Evolutionary conservation across 2,797 vertebrate genomes (phyloP), one percentile per base, ranked within the genome.

Genomic region (Micromesistius poutassou): DNA sequence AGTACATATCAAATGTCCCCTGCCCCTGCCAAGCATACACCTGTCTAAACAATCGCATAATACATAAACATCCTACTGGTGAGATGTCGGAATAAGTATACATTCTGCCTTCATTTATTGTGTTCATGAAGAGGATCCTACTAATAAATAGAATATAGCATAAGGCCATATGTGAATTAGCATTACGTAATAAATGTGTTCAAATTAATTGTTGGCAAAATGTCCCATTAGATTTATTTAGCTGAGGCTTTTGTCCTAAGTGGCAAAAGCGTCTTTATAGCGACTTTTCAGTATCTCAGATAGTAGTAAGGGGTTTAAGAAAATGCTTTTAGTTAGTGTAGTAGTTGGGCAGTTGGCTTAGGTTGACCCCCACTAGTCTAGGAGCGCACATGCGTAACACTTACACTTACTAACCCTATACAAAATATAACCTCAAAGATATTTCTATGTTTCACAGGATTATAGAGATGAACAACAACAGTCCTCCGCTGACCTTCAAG

Each of bases 401-500:
- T 62, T 62, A n/a, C n/a, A n/a, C n/a, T n/a, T n/a, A n/a, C n/a
- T n/a, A n/a, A n/a, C n/a, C n/a, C n/a, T n/a, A 62, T 25, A n/a
- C 55, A 62, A 62, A n/a, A 25, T 9, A 62, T 62, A 8, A n/a
- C 25, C 25, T n/a, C n/a, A 62, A n/a, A 68, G n/a, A 28, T 68
- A 28, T 68, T 68, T 68, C n/a, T 28, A 4, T 76, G 38, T 9
- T 42, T 66, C 46, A 38, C 92, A 99, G 97, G 93, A 96, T 99
- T 88, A 97, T 99, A 25, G 96, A 98, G 87, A 94, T 96, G 91
- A 99, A 99, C 79, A 97, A 96, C 85, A 96, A 95, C 93, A 96
- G 94, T 80, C 95, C 97, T 14, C 97, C 98, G 0, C 95, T 99
- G 80, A 99, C 97, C 77, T 99, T 99, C 90, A 99, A 99, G 91